phyloP scores from a whole-genome alignment of 2,797 vertebrate species.

The Siniperca undulata region DNA sequence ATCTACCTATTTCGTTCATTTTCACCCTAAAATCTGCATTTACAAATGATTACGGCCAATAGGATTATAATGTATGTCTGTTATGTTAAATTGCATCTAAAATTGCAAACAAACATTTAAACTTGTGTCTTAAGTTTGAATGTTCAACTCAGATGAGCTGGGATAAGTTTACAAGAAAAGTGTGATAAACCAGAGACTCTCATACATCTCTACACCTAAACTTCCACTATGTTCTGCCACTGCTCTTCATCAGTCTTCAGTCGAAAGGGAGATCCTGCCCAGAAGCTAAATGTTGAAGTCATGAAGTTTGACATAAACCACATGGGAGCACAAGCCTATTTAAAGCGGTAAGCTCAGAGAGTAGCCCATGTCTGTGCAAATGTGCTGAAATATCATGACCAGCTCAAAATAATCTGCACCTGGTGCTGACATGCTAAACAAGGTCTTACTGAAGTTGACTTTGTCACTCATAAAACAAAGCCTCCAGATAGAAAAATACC shows the following conservation, averaged over 20 bases:
- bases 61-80: not conserved
- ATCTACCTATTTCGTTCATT: not conserved
- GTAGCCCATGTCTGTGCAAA: conserved; percentile 78
- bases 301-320: conserved; percentile 76
- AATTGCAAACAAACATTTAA: not conserved
- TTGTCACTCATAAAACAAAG: conserved; percentile 82
- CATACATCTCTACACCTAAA: not conserved
- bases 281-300: conserved; percentile 64
- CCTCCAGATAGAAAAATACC: conserved; percentile 54
- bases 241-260: conserved; percentile 21
- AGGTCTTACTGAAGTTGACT: conserved; percentile 73
- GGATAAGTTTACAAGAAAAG: not conserved
- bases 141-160: not conserved
- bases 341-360: conserved; percentile 79
- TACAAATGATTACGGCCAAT: not conserved
- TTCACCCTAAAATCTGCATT: not conserved
- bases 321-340: conserved; percentile 81
- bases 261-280: conserved; percentile 36
- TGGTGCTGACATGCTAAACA: conserved; percentile 80
- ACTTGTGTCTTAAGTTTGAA: not conserved
- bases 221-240: conserved; percentile 5
- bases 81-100: not conserved
- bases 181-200: conserved; percentile 8
- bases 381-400: conserved; percentile 84
- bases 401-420: conserved; percentile 86